These are phyloP conservation scores for Bicyclus anynana DNA, from an alignment of 1,140 invertebrate genomes.

Conservation along the genomic window DNA sequence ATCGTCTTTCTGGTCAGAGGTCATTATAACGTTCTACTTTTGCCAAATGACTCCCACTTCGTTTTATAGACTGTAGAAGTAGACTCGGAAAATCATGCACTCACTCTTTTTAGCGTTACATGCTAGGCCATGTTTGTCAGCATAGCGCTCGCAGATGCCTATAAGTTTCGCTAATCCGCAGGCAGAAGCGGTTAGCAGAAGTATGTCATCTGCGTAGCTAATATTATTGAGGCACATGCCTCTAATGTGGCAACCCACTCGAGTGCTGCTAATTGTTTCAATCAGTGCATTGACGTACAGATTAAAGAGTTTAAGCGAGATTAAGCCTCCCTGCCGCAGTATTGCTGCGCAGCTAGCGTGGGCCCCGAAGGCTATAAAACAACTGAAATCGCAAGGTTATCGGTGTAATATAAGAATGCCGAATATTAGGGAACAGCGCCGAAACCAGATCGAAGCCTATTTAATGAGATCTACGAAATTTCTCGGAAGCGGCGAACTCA, in stretches of 20 bases:
- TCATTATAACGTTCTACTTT: background rate
- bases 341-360: too few species aligned
- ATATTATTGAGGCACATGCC: background rate
- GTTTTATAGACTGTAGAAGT: too few species aligned
- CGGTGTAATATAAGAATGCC: background rate
- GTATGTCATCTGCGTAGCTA: conserved; percentile 2
- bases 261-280: background rate
- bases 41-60: too few species aligned
- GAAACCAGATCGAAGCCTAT: conserved; percentile 18
- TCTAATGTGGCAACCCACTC: background rate
- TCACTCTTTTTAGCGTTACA: conserved; percentile 7
- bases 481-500: conserved; percentile 29
- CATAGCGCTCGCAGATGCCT: background rate
- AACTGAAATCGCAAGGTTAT: too few species aligned
- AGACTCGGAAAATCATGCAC: conserved; percentile 2
- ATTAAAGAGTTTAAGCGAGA: background rate
- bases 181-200: background rate
- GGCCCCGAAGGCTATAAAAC: too few species aligned
- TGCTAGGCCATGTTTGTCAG: background rate
- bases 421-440: conserved; percentile 16
- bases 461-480: conserved; percentile 18
- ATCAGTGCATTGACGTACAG: background rate
- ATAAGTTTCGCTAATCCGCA: background rate
- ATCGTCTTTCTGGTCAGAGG: background rate
- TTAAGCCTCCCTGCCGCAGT: background rate